Conservation (phyloP, 2,113 vertebrate genomes). For the Brienomyrus longianalis region DNA sequence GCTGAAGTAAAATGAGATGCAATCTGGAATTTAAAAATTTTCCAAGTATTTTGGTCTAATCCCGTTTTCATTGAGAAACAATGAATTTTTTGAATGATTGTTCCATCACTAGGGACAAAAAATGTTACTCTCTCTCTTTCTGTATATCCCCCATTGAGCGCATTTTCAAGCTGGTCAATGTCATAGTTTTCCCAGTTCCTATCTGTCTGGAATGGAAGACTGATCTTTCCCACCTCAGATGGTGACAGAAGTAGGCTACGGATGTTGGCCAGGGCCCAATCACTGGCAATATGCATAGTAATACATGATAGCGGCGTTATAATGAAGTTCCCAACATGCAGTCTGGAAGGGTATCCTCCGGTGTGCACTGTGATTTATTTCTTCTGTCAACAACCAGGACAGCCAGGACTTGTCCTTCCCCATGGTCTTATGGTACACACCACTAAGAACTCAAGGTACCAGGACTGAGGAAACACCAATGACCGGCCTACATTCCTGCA, state of each 20-base stretch:
- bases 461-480: conserved; percentile 45
- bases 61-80: not conserved
- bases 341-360: conserved; percentile 94
- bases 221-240: conserved; percentile 68
- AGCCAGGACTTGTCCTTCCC: conserved; percentile 91
- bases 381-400: conserved; percentile 95
- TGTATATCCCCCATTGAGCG: not conserved
- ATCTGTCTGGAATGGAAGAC: conserved; percentile 70
- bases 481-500: conserved; percentile 39
- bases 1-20: conserved; percentile 44
- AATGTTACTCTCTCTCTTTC: not conserved
- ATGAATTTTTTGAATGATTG: conserved; percentile 19
- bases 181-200: conserved; percentile 54
- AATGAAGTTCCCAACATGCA: conserved; percentile 98
- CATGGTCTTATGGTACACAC: conserved; percentile 72
- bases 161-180: conserved; percentile 44
- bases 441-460: conserved; percentile 41
- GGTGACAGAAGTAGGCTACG: conserved; percentile 90
- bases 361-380: conserved; percentile 98
- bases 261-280: conserved; percentile 73
- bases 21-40: conserved; percentile 19
- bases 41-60: not conserved
- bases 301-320: conserved; percentile 91
- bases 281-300: conserved; percentile 92
- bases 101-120: not conserved